Percentiles rank a stretch among this genome's conserved stretches.
Evolutionary conservation across 2,888 invertebrate species (phyloP).

Genomic region (Chaetogeoica ovagalla): DNA sequence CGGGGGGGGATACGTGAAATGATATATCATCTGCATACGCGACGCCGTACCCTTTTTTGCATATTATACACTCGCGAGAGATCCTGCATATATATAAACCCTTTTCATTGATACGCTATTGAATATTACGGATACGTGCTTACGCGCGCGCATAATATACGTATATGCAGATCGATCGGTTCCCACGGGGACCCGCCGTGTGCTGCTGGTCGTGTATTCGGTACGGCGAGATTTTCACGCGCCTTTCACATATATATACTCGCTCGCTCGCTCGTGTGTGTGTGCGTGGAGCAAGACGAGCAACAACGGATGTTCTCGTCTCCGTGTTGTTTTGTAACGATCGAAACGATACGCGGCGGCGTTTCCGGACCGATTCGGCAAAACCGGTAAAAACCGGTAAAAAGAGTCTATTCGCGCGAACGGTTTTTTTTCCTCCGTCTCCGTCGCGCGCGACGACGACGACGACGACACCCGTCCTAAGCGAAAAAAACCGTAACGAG

Average conservation of each 20-base stretch:
- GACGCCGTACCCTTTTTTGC: conserved; percentile 49
- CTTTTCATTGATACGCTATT: conserved; percentile 50
- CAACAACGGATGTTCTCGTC: background rate
- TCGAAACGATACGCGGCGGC: background rate
- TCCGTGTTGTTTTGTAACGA: background rate
- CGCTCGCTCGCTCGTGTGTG: too few relatives aligned
- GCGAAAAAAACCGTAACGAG: too few relatives aligned
- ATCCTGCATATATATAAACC: conserved; percentile 17
- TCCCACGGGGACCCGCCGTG: conserved; percentile 25
- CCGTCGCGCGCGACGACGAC: background rate
- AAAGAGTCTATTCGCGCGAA: conserved; percentile 38
- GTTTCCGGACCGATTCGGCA: conserved; percentile 45
- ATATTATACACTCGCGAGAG: conserved; percentile 21
- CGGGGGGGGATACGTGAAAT: background rate
- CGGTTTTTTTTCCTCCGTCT: conserved; percentile 33
- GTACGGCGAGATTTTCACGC: conserved; percentile 18
- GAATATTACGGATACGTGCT: conserved; percentile 42
- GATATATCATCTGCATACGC: conserved; percentile 51
- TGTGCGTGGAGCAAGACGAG: too few relatives aligned
- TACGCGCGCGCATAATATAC: background rate
- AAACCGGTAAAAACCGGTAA: conserved; percentile 50
- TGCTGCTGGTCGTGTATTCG: background rate
- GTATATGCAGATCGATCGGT: conserved; percentile 49
- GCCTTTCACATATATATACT: too few relatives aligned
- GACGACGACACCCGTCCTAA: too few relatives aligned